Base-by-base conservation (phyloP, 2,888 invertebrate species). In the Calephelis perditalis region DNA sequence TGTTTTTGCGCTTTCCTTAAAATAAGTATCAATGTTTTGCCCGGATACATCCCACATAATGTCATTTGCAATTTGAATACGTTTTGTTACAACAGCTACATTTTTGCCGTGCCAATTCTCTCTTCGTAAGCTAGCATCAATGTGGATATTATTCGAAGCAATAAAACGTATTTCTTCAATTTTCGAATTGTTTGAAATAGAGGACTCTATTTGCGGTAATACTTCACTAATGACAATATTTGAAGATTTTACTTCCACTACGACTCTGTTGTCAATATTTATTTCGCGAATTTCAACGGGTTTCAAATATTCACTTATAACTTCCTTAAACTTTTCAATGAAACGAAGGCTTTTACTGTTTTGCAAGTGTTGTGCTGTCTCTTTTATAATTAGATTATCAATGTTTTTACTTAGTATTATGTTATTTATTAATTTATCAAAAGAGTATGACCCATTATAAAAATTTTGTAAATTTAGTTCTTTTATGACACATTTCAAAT, bases 61-160 rank as follows among this genome's bases (percentile, higher is more conserved):
- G 7, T 45, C 46, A 37, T 36, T 36, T 15, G 35, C 56, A 11
- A 60, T 43, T 46, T 56, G n/a, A 10, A 60, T 26, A 11, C 15
- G 15, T 60, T 46, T 60, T 12, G 59, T 37, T 37, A 36, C 36
- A 60, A 60, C 12, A 3, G 12, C 55, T 45, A 60, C 37, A 56
- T 60, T 60, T 56, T 56, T 60, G 36, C 59, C 59, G 45, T 60
- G 59, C 59, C 59, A 60, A 46, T 37, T 56, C 5, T 56, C 11
- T 7, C 55, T 56, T 10, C 47, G 56, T 60, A 60, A 56, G 9
- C 46, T 37, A 5, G 1, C 11, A 36, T 60, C 59, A 7, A 60
- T 60, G n/a, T 60, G 45, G 2, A 60, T 6, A n/a, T 60, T 56
- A 37, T 56, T 56, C 12, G 11, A 45, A 7, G 56, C 26, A 60